Conservation (phyloP, 2,797 vertebrate species). For the Myioborus melanocephalus region DNA sequence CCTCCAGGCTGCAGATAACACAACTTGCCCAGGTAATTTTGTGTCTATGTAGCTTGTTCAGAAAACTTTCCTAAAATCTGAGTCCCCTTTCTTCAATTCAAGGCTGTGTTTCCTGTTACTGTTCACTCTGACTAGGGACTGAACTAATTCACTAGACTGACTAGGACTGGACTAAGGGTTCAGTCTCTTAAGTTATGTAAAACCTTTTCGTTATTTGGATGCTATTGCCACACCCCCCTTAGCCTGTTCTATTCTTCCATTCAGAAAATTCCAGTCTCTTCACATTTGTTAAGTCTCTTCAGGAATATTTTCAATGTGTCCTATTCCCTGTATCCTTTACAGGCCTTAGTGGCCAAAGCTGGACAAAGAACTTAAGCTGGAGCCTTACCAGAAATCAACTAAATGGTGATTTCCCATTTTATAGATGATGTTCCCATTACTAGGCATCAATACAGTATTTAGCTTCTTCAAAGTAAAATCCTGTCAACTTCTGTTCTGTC, state of each 20-base stretch:
- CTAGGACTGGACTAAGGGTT: background rate
- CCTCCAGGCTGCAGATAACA: background rate
- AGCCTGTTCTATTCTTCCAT: background rate
- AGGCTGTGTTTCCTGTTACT: background rate
- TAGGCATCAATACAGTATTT: background rate
- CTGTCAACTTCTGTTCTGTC: background rate
- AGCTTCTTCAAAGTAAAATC: background rate
- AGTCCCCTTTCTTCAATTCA: background rate
- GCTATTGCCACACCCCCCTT: background rate
- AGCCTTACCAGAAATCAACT: background rate
- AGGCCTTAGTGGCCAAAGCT: background rate
- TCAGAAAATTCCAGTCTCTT: background rate
- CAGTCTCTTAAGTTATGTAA: background rate
- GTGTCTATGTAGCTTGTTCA: background rate
- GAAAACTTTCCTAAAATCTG: background rate
- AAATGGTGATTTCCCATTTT: background rate
- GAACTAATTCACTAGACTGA: background rate
- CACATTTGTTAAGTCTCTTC: background rate
- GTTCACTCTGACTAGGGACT: background rate
- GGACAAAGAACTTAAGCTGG: background rate
- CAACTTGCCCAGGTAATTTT: background rate
- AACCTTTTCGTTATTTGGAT: background rate
- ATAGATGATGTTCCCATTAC: background rate
- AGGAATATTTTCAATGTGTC: background rate
- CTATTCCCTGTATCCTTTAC: background rate